Conservation (phyloP, 2,113 vertebrate species). For the Zosterops pallidus region DNA sequence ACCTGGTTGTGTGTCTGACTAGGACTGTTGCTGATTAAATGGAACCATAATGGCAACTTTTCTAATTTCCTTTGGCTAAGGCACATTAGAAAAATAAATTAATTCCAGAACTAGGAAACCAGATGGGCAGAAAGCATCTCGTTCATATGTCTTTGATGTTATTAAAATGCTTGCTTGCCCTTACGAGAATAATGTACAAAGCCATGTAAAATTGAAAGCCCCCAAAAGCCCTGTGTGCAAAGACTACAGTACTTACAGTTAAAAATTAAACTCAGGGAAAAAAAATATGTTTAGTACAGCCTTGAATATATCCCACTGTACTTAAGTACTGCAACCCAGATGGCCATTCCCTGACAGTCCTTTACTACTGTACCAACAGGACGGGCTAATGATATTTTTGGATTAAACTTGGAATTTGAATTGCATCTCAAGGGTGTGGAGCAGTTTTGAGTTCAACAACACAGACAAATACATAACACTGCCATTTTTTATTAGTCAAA, state of each 20-base stretch:
- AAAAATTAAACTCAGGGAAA: neutral
- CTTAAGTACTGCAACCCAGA: neutral
- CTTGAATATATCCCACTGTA: neutral
- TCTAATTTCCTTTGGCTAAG: constrained; percentile 59
- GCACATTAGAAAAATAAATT: constrained; percentile 53
- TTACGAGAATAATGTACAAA: constrained; percentile 11
- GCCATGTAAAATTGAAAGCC: neutral
- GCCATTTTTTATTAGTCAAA: neutral
- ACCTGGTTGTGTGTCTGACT: constrained; percentile 24
- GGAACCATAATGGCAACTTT: neutral
- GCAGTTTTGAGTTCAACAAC: neutral
- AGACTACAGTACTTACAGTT: neutral
- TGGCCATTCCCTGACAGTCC: neutral
- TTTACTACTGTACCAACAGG: neutral
- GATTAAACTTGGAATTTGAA: constrained; percentile 6
- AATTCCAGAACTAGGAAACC: constrained; percentile 48
- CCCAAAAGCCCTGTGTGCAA: neutral
- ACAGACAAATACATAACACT: neutral
- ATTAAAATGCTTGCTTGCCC: neutral
- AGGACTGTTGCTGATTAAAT: constrained; percentile 43
- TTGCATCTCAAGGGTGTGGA: constrained; percentile 13
- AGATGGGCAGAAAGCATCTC: constrained; percentile 35
- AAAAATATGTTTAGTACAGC: neutral
- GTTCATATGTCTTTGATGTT: constrained; percentile 14
- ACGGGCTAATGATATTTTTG: constrained; percentile 38